Base-by-base conservation (phyloP, 2,888 invertebrate genomes). In the Zelleria hepariella region DNA sequence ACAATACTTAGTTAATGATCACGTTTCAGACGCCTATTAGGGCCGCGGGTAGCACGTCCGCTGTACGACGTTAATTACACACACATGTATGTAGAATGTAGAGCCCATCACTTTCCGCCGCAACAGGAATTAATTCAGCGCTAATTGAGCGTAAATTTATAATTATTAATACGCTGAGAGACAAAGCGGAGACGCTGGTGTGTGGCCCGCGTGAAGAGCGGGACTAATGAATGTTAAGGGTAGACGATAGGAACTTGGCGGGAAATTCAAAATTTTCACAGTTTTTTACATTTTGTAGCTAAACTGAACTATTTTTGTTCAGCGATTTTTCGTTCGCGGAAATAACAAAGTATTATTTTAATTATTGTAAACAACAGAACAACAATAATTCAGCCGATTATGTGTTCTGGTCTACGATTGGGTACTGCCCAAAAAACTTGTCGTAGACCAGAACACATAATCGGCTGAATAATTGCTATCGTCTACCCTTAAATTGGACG, bases 171-270 rank as follows among this genome's bases (percentile, higher is more conserved):
- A 53, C 25, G 25, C 7, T 23, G 53, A n/a, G 53, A 24, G 23
- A 42, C 32, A 42, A 42, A 42, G 32, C 32, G 15, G 15, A 53
- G 53, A 24, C 53, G 53, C 5, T 25, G 32, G 32, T 32, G 24
- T n/a, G 53, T 49, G n/a, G 65, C 66, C 68, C 63, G 66, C 68
- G 71, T 73, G 73, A 74, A 73, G 74, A 73, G 74, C 64, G 67
- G 65, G 68, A 70, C 73, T 75, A 73, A 75, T 74, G 73, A 73
- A 71, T 70, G 67, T 67, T 53, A n/a, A n/a, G n/a, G n/a, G n/a
- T n/a, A n/a, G n/a, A n/a, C n/a, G n/a, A n/a, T n/a, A n/a, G n/a
- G n/a, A n/a, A n/a, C n/a, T n/a, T n/a, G n/a, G n/a, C n/a, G n/a
- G n/a, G n/a, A n/a, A n/a, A n/a, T n/a, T n/a, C n/a, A n/a, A n/a